Evolutionary conservation across 2,797 vertebrate genomes (phyloP).

Genomic region (Gallinago solitaria): DNA sequence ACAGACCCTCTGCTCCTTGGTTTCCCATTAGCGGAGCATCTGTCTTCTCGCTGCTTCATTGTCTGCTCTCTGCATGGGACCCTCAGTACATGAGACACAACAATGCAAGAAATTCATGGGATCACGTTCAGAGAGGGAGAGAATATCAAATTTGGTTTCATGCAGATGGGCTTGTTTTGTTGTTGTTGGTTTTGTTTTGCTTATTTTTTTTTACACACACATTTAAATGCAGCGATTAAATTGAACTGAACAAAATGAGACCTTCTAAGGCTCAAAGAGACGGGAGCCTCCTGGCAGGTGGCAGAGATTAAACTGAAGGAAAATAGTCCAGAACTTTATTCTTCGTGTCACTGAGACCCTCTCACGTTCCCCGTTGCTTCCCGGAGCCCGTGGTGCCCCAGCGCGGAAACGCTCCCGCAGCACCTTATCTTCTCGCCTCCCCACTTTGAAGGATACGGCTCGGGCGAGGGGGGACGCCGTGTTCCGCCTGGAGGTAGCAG

Average conservation of each 20-base stretch:
- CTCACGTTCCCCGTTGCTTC: not conserved
- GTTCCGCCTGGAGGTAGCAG: not conserved
- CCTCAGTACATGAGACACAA: conserved; percentile 34
- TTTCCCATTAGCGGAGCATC: conserved; percentile 68
- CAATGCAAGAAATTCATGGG: conserved; percentile 61
- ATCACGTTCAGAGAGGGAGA: not conserved
- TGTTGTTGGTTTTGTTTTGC: not conserved
- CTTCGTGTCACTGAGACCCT: not conserved
- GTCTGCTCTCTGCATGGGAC: conserved; percentile 60
- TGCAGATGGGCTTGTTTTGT: conserved; percentile 6
- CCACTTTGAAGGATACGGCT: not conserved
- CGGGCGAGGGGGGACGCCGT: not conserved
- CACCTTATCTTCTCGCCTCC: not conserved
- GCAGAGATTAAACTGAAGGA: not conserved
- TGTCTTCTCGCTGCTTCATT: conserved; percentile 60
- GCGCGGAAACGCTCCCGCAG: not conserved
- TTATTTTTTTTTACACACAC: not conserved
- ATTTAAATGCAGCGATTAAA: not conserved
- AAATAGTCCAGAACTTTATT: not conserved
- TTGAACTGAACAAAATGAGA: not conserved
- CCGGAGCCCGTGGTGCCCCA: not conserved
- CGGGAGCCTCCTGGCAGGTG: not conserved
- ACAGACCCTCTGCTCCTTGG: conserved; percentile 42
- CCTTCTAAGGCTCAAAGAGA: not conserved
- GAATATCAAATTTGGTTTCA: conserved; percentile 58